Base-by-base conservation (phyloP, 2,797 vertebrate species). In the Psittacula derbiana region DNA sequence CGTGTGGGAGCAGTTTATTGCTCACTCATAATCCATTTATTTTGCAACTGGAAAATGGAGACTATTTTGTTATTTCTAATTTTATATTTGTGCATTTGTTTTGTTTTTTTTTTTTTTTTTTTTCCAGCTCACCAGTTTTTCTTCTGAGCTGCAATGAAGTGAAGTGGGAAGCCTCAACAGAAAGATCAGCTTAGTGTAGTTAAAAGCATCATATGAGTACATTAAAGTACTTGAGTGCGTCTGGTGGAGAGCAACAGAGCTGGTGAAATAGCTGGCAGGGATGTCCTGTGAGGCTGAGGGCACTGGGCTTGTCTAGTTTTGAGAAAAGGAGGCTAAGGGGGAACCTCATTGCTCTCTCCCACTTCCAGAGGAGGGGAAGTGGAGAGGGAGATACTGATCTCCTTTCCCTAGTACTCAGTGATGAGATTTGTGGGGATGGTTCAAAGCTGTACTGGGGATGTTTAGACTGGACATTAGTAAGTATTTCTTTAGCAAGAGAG, bases 401-500 rank as follows among this genome's bases (percentile, higher is more conserved):
- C 20, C 40, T 49, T 20, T 41, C 18, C 21, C 12, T 12, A 18
- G 43, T 1, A 38, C 36, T 28, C 41, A 27, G 31, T 5, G 8
- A 9, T 10, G 40, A 27, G 38, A 41, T 3, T 2, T 2, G 1
- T 25, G 10, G 43, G 36, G 79, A 57, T 1, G 6, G 21, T 40
- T 57, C 61, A 62, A 11, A 84, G 21, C 25, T 24, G 7, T 1
- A 0, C 12, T 11, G 40, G 20, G 17, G 8, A 33, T 33, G 55
- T 33, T 57, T 33, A 57, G 14, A 57, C 55, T 60, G 12, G 46
- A 41, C 24, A 5, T 44, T 7, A 20, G 16, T 8, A 65, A 52
- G 18, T 10, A 5, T 58, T 58, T 70, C 2, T 58, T 57, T 40
- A 62, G 15, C 1, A 0, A 38, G 31, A 62, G 20, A 1, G 2